phyloP scores from a whole-genome alignment of 2,797 vertebrate genomes.

The Babyrousa celebensis region DNA sequence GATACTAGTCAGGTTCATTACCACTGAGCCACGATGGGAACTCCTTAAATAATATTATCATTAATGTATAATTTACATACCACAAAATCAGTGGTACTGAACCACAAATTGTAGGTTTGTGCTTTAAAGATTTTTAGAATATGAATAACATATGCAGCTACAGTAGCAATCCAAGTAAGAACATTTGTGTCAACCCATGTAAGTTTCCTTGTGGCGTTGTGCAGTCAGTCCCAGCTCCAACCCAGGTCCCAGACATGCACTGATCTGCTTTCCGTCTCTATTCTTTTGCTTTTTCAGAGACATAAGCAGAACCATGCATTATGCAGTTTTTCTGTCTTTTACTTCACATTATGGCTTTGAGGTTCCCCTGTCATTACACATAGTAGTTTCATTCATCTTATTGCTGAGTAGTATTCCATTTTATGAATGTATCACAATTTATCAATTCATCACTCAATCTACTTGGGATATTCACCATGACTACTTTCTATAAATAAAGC shows the following conservation, averaged over 20 bases:
- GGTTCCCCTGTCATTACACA: rapidly evolving
- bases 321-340: too few relatives aligned
- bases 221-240: too few relatives aligned
- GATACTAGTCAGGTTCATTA: too few relatives aligned
- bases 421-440: neutral
- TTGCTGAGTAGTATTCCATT: neutral
- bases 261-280: rapidly evolving
- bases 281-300: neutral
- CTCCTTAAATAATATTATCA: too few relatives aligned
- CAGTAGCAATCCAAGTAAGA: too few relatives aligned
- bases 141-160: neutral
- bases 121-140: neutral
- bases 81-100: too few relatives aligned
- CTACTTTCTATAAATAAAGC: neutral
- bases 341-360: neutral
- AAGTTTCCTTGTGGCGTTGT: neutral
- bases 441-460: neutral
- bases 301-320: rapidly evolving
- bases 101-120: neutral
- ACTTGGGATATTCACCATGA: neutral
- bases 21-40: too few relatives aligned
- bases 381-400: rapidly evolving
- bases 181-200: neutral
- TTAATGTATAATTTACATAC: neutral
- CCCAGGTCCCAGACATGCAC: neutral